Evolutionary conservation across 2,888 invertebrate species (phyloP).

Genomic region (Periphyllus acericola): DNA sequence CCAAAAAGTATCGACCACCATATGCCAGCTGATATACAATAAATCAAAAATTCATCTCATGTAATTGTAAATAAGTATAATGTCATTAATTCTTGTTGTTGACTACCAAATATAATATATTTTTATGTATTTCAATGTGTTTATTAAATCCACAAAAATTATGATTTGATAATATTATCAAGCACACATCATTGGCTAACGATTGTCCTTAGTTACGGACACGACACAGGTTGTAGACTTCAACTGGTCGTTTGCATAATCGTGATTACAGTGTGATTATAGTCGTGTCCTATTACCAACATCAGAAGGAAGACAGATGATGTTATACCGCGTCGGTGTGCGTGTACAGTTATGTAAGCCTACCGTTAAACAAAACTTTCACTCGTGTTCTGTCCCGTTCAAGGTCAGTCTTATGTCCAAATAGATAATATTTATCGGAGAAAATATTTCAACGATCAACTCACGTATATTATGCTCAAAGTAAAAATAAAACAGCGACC

Average conservation of each 20-base stretch:
- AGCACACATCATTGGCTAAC: neutral
- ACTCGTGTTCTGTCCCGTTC: slow-evolving; percentile 6
- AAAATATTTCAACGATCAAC: neutral
- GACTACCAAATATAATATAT: neutral
- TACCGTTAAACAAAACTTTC: slow-evolving; percentile 16
- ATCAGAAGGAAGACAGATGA: neutral
- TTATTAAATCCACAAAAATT: neutral
- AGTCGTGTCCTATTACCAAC: neutral
- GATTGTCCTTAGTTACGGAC: too few species aligned
- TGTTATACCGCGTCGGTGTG: neutral
- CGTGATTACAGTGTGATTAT: neutral
- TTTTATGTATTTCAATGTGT: neutral
- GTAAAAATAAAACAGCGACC: neutral
- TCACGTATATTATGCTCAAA: neutral
- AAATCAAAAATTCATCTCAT: neutral
- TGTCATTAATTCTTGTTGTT: neutral
- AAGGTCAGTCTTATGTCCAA: slow-evolving; percentile 19
- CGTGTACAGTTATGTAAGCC: neutral
- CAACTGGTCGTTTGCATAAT: slow-evolving; percentile 5
- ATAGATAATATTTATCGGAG: neutral
- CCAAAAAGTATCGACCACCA: slow-evolving; percentile 66
- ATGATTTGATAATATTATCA: neutral
- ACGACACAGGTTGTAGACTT: slow-evolving; percentile 3
- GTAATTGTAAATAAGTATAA: neutral
- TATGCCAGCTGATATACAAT: neutral